phyloP scores from a whole-genome alignment of 2,888 invertebrate genomes.

The Nudaria mundana region DNA sequence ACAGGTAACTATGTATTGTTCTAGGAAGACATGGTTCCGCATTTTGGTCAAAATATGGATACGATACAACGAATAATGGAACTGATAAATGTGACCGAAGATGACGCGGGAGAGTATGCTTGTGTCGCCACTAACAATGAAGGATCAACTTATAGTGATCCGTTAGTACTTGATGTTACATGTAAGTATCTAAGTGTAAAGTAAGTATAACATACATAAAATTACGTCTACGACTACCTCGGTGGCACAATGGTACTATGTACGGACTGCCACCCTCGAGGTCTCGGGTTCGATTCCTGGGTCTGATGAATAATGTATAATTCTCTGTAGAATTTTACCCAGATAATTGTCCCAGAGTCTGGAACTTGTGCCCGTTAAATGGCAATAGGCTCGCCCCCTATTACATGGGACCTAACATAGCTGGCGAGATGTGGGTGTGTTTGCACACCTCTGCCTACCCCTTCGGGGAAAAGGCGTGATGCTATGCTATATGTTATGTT shows the following conservation, averaged over 20 bases:
- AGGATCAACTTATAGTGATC: slow-evolving; percentile 58
- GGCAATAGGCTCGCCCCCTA: no score
- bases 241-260: no score
- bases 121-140: slow-evolving; percentile 64
- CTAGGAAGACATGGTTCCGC: slow-evolving; percentile 56
- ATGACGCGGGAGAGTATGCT: slow-evolving; percentile 62
- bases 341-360: no score
- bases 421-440: no score
- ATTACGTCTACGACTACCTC: not conserved
- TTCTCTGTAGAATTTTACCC: no score
- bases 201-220: not conserved
- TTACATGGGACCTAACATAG: no score
- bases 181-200: slow-evolving; percentile 44
- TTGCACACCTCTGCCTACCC: no score
- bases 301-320: no score
- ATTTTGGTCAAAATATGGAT: slow-evolving; percentile 29
- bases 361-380: no score
- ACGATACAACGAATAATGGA: slow-evolving; percentile 46
- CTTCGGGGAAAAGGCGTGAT: no score
- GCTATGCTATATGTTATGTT: not conserved
- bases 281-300: no score
- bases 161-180: slow-evolving; percentile 54
- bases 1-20: slow-evolving; percentile 18
- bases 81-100: slow-evolving; percentile 46
- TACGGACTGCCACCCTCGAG: no score